Base-by-base conservation (phyloP, 2,888 invertebrate genomes). In the Ornithoptera priamus region DNA sequence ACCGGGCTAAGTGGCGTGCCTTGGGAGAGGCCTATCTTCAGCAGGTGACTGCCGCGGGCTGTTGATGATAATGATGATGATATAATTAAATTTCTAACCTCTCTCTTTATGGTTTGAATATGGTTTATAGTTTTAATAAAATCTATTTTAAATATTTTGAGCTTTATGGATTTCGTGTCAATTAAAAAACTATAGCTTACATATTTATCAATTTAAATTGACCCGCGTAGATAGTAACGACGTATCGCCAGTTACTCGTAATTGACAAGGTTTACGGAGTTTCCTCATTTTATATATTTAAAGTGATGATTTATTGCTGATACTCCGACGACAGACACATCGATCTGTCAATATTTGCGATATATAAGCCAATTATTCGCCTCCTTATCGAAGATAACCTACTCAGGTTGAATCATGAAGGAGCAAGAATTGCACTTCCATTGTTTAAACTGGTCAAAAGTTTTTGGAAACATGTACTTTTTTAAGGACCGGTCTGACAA, bases 271-370 rank as follows among this genome's bases (percentile, higher is more conserved):
- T 58, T 66, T 42, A 56, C 59, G 46, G 22, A 36, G 62, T 69
- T 69, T 66, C 66, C 66, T 66, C n/a, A 50, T 62, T 46, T 17
- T 36, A 66, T 67, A 67, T 67, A 70, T 67, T 67, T 59, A 50
- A 53, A 63, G 12, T 53, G 17, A 56, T 67, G 66, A 66, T 67
- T 57, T 53, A 70, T 70, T 20, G 24, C 17, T 8, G 30, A 42
- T 50, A 39, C 10, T 39, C 24, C 50, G 60, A 17, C 57, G 70
- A 70, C 67, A 67, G 63, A 63, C 60, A 22, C 63, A 62, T 67
- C 70, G 60, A 53, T 63, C 65, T 70, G 70, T 70, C 66, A 69
- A 17, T 62, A 58, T n/a, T 20, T 36, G 62, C 60, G 42, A 18
- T 6, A 65, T 61, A 30, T 46, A 62, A 22, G 62, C 66, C 69